These are phyloP conservation scores for Lanius ludovicianus DNA, from an alignment of 2,113 vertebrate species.

Conservation along the genomic window DNA sequence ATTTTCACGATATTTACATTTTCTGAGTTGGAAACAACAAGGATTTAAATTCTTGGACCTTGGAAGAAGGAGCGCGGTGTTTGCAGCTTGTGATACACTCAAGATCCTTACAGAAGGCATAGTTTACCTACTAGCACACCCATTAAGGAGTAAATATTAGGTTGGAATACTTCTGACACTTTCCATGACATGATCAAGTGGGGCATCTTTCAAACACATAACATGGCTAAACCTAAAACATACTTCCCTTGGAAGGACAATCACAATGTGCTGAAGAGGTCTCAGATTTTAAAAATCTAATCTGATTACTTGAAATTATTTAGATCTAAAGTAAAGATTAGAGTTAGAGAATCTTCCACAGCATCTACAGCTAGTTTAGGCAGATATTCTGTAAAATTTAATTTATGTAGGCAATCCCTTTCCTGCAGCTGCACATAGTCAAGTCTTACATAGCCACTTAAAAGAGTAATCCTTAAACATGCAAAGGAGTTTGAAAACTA, in stretches of 20 bases:
- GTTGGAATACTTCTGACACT: not conserved
- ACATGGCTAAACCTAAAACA: not conserved
- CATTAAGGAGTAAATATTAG: not conserved
- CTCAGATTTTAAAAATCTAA: not conserved
- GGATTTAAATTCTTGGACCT: not conserved
- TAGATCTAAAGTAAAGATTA: not conserved
- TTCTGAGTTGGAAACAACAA: not conserved
- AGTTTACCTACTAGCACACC: not conserved
- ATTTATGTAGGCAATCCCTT: not conserved
- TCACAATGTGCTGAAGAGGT: not conserved
- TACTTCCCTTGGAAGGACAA: not conserved
- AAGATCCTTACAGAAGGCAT: not conserved
- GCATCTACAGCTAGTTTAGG: not conserved
- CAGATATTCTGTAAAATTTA: not conserved
- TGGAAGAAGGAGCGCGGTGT: not conserved
- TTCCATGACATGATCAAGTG: not conserved
- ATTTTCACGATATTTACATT: not conserved
- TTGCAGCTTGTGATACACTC: not conserved
- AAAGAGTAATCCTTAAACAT: not conserved
- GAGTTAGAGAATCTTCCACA: not conserved
- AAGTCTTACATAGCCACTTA: not conserved
- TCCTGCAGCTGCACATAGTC: not conserved
- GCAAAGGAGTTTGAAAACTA: not conserved
- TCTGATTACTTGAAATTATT: not conserved
- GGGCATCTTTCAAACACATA: not conserved